Conservation (phyloP, 2,113 vertebrate genomes). For the Menura novaehollandiae region DNA sequence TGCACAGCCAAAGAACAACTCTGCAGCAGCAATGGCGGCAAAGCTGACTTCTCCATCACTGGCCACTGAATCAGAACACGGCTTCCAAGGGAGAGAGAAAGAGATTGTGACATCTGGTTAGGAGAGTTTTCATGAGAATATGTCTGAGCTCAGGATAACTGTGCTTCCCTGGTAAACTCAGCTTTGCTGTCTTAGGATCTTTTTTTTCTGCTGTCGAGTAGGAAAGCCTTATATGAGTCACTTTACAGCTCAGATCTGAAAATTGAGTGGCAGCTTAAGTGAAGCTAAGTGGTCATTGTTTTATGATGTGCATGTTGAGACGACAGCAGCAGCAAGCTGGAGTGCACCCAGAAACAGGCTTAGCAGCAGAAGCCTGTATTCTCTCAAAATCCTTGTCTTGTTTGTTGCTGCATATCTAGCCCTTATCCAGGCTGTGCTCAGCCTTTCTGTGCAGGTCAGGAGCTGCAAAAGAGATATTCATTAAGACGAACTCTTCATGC, state of each 20-base stretch:
- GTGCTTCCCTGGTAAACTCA: neutral
- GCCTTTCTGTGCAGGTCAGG: neutral
- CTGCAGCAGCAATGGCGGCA: neutral
- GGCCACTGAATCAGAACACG: neutral
- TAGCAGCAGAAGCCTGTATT: neutral
- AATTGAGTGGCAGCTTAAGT: neutral
- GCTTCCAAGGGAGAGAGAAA: neutral
- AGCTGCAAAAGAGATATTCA: neutral
- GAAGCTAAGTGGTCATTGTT: neutral
- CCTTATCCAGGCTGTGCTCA: neutral
- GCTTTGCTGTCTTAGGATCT: neutral
- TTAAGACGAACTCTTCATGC: neutral
- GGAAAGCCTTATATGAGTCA: neutral
- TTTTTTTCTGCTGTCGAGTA: neutral
- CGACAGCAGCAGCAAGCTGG: neutral
- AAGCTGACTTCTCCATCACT: neutral
- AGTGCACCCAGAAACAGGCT: neutral
- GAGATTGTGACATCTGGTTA: rapidly evolving
- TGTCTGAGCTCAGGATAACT: neutral
- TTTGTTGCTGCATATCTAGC: neutral
- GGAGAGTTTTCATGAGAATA: neutral
- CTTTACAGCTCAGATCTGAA: neutral
- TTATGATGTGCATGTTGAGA: neutral
- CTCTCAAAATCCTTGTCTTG: neutral
- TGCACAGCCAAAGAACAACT: neutral